Evolutionary conservation across 35 echinoderm and acorn worm genomes (phyloP), one percentile per base, ranked within the genome.

Genomic region (Acanthaster planci): DNA sequence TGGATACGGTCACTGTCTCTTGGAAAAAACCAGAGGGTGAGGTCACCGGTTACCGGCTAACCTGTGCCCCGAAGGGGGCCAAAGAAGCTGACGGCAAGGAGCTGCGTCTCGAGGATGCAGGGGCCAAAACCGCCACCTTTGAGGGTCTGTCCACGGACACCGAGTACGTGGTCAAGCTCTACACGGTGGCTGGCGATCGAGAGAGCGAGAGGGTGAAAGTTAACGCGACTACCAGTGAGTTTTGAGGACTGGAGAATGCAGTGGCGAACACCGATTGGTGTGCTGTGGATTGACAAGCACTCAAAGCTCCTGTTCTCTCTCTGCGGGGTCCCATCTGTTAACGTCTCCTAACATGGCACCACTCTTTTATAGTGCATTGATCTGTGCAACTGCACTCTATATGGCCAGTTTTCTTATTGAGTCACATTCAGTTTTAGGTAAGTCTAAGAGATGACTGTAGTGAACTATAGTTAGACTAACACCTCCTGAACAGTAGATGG

Each of bases 11-110:
- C 47, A 86, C 9, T 4, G 87, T 89, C 32, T 55, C 76, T 8
- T 93, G 92, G 92, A 79, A 89, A 50, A 89, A 89, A 44, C 92
- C 92, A 37, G 80, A 85, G 15, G 92, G 87, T 10, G 68, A 52
- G 10, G 76, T 89, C 40, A 85, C 86, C 9, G 92, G 92, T 17
- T 93, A 93, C 42, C 86, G 82, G 32, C 22, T 93, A 39, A 86
- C 87, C 18, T 93, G 92, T 60, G 55, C 22, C 5, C 55, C 56
- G 4, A 89, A 80, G 38, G 77, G 44, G 39, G 86, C 52, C 42
- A 55, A 79, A 19, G 53, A 87, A 9, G 39, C 78, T 51, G 18
- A 40, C 19, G 23, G 30, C n/a, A 82, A 86, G 57, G 92, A 94
- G 21, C 19, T 94, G 7, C 89, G 47, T 29, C 57, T 94, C 27